Percentiles rank a stretch among this genome's conserved stretches.
These are phyloP conservation scores for Danaus melanippus DNA, from an alignment of 1,140 invertebrate species.

Conservation along the genomic window DNA sequence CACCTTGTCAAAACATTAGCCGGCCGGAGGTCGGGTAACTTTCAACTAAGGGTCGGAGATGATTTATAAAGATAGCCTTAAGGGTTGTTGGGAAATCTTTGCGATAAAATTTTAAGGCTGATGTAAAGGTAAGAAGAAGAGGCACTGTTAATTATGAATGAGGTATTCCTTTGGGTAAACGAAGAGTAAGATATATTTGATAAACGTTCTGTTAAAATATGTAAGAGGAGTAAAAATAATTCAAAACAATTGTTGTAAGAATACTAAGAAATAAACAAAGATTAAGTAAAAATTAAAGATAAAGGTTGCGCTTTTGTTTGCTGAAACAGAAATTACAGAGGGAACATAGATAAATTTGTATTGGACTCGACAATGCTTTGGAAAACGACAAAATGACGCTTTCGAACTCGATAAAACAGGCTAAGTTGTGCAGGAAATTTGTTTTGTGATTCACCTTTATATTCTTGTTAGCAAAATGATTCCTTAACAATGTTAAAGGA, in stretches of 20 bases:
- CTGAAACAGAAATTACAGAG: slow-evolving; percentile 17
- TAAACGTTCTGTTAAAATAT: neutral
- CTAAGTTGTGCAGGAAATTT: slow-evolving; percentile 1
- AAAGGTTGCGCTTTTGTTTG: slow-evolving; percentile 10
- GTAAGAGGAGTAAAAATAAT: no score
- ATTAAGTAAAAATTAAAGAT: no score
- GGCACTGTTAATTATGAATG: slow-evolving; percentile 21
- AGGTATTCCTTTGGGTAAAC: slow-evolving; percentile 12
- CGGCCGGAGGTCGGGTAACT: slow-evolving; percentile 1
- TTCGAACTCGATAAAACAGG: slow-evolving; percentile 2
- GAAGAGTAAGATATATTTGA: slow-evolving; percentile 3
- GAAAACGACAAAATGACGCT: slow-evolving; percentile 12
- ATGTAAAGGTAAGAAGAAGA: no score
- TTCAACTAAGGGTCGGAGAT: no score
- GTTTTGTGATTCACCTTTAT: no score
- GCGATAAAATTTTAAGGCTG: slow-evolving; percentile 26
- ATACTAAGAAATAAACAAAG: no score
- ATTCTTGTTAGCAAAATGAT: no score
- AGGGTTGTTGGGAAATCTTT: slow-evolving; percentile 24
- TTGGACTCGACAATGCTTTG: slow-evolving; percentile 12
- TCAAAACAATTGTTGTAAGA: no score
- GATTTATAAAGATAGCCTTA: slow-evolving; percentile 18
- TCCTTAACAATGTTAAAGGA: no score
- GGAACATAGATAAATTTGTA: slow-evolving; percentile 16
- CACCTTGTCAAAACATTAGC: slow-evolving; percentile 30